Evolutionary conservation across 1,140 invertebrate species (phyloP).

Genomic region (Stenopsyche tienmushanensis): DNA sequence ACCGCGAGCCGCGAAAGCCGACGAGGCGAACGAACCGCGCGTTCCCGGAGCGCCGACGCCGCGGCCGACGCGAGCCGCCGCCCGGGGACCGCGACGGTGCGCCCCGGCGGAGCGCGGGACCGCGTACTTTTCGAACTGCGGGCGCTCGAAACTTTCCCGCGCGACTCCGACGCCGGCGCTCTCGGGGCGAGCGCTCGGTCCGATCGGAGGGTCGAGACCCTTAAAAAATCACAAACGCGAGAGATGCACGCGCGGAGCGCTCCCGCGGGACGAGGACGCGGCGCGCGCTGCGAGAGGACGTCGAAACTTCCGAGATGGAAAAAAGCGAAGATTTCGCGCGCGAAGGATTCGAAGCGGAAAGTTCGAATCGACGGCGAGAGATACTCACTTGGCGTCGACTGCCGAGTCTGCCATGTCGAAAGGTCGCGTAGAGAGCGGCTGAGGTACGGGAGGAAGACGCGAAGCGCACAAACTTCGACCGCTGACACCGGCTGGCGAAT

Average conservation of each 20-base stretch:
- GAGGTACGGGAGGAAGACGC: slow-evolving; percentile 12
- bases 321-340: background rate
- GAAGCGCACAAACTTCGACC: slow-evolving; percentile 7
- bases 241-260: background rate
- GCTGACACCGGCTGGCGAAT: slow-evolving; percentile 26
- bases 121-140: background rate
- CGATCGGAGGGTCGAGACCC: no score
- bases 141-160: background rate
- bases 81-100: slow-evolving; percentile 43
- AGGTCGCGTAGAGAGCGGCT: slow-evolving; percentile 33
- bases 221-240: no score
- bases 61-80: slow-evolving; percentile 51
- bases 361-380: background rate
- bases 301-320: background rate
- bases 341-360: background rate
- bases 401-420: slow-evolving; percentile 58
- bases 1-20: no score
- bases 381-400: slow-evolving; percentile 55
- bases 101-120: no score
- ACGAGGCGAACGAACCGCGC: no score
- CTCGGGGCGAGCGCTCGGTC: background rate
- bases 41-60: slow-evolving; percentile 29
- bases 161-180: background rate
- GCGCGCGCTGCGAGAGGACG: background rate
- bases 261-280: background rate